Base-by-base conservation (phyloP, 2,888 invertebrate species). In the Ischnus inquisitorius region DNA sequence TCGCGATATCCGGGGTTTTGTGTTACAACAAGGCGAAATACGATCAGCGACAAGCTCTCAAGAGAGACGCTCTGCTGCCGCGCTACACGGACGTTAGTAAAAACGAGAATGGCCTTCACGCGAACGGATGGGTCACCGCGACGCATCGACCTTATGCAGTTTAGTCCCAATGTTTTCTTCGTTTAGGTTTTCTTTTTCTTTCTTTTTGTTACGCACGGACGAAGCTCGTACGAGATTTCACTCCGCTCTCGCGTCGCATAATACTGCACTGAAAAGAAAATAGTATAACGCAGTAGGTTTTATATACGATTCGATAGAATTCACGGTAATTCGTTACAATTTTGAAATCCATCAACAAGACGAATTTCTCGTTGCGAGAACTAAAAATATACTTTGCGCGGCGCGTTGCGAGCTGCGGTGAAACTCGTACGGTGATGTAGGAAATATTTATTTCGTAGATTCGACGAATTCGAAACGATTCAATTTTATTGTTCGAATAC, bases 1-100 rank as follows among this genome's bases (percentile, higher is more conserved):
- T 98, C 89, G 98, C 99, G 62, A 97, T 98, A 87, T 94, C 96
- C 81, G 99, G 99, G 83, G 99, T 99, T 82, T 95, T 99, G 62
- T 95, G 95, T 86, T 99, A 99, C 94, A 98, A 99, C 94, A 97
- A 97, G 94, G 97, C 97, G 1, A 97, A 97, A 92, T 96, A 96
- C 88, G 95, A 97, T 89, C 95, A 96, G 54, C 95, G 95, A 88
- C 92, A 94, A 79, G 93, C 93, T 5, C 94, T 94, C 69, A 94
- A 94, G 69, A 94, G 94, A 86, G 94, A 94, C 87, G 93, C 95
- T 43, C 86, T 95, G 34, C 92, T 97, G 83, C 96, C 96, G 2
- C 87, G 88, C 22, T 90, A 91, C 84, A 82, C 88, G 39, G 88
- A 87, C 19, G 88, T 90, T 28, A 88, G 89, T 39, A 86, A 79